Base-by-base conservation (phyloP, 1,140 invertebrate genomes). In the Hesperophylax magnus region DNA sequence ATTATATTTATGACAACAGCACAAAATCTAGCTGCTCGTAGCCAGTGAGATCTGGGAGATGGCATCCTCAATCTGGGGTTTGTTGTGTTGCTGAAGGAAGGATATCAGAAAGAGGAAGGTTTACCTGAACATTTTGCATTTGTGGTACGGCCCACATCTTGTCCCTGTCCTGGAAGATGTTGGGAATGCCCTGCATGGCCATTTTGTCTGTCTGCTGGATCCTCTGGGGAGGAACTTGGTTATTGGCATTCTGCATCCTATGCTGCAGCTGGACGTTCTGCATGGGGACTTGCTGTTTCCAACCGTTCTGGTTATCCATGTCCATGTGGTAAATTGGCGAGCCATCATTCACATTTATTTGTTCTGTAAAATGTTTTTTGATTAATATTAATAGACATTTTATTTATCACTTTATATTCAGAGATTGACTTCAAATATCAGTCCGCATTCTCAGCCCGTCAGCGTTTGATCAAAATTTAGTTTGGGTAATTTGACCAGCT, bases 91-190 rank as follows among this genome's bases (percentile, higher is more conserved):
- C 34, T 34, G 34, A 34, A 7, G 34, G 34, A 34, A 7, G 8
- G 4, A 8, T 34, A 34, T 34, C 34, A 8, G 8, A 34, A 34
- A 34, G 34, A 34, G 18, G 61, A 18, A 31, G 18, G 61, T 14
- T 74, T 78, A 83, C 82, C 77, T 81, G 82, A n/a, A 65, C 22
- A 61, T 76, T 83, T 81, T 56, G 78, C 27, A 80, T 67, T 67
- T 84, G 82, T 8, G 83, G 83, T 52, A 84, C 83, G 14, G 78
- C 80, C 83, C 83, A 84, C 80, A 84, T 84, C 78, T 84, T 84
- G 31, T 84, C 80, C 69, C 83, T 80, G 67, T 84, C 83, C 61
- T 84, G 83, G 75, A 80, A 84, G 60, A 84, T 77, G 71, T 81
- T 84, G 5, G 82, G 80, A 22, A 82, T 80, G 18, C 54, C 56